Evolutionary conservation across 2,797 vertebrate species (phyloP).

Genomic region (Aplochiton taeniatus): DNA sequence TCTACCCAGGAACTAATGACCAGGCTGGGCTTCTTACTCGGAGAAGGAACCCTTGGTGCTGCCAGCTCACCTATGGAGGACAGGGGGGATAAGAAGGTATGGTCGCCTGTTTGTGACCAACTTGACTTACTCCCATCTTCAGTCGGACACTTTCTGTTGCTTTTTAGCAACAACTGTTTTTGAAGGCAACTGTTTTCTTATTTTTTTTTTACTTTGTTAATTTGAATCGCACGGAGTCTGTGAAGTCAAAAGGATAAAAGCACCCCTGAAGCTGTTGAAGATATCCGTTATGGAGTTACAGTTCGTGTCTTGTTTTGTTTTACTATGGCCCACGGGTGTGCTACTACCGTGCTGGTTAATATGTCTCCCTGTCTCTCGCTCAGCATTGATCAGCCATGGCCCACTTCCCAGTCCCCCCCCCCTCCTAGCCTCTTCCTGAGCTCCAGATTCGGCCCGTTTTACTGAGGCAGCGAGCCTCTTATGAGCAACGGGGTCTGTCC

Average conservation of each 20-base stretch:
- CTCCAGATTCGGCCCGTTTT: conserved; percentile 72
- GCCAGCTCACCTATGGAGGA: conserved; percentile 89
- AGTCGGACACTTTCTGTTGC: not conserved
- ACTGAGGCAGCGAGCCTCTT: conserved; percentile 61
- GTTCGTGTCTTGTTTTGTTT: no score
- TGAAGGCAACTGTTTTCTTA: no score
- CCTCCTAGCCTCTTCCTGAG: conserved; percentile 74
- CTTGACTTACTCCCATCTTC: conserved; percentile 23
- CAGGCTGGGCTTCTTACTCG: conserved; percentile 95
- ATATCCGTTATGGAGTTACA: not conserved
- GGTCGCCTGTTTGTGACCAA: conserved; percentile 43
- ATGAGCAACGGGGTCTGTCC: conserved; percentile 71
- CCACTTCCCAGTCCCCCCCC: conserved; percentile 66
- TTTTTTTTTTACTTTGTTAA: no score
- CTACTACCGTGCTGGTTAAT: conserved; percentile 27
- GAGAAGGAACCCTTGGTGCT: conserved; percentile 90
- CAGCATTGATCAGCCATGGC: conserved; percentile 65
- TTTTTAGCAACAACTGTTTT: conserved; percentile 3
- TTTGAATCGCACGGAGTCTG: no score
- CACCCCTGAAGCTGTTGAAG: no score
- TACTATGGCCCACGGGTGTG: conserved; percentile 3
- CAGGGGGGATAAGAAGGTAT: conserved; percentile 89
- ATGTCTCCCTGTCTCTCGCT: conserved; percentile 39
- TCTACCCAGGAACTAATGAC: conserved; percentile 98
- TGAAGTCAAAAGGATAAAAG: no score